Evolutionary conservation across 2,888 invertebrate genomes (phyloP).

Genomic region (Portevinia maculata): DNA sequence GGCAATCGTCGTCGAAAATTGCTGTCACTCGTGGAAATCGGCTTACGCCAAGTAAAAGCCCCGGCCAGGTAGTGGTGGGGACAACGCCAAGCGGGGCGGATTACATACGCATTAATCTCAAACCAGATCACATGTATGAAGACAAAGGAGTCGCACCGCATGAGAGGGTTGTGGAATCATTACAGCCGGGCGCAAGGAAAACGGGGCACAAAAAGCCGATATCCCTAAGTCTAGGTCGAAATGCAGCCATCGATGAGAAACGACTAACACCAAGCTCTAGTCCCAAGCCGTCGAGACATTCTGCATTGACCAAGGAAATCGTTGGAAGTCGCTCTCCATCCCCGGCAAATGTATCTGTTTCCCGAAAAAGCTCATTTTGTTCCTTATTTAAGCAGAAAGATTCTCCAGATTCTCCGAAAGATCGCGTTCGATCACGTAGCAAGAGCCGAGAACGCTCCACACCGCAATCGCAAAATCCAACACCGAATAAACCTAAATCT

Average conservation of each 20-base stretch:
- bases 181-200: constrained; percentile 78
- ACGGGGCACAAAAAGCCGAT: constrained; percentile 84
- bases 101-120: constrained; percentile 88
- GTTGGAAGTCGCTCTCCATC: constrained; percentile 86
- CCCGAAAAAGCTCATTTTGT: constrained; percentile 91
- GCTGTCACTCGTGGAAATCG: constrained; percentile 33
- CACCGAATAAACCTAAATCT: constrained; percentile 87
- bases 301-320: constrained; percentile 76
- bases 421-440: constrained; percentile 85
- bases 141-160: constrained; percentile 83
- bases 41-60: constrained; percentile 77
- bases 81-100: constrained; percentile 83
- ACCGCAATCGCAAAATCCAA: constrained; percentile 83
- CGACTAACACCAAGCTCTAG: constrained; percentile 84
- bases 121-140: constrained; percentile 89
- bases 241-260: constrained; percentile 80
- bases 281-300: constrained; percentile 82
- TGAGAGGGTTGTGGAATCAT: constrained; percentile 80
- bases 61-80: constrained; percentile 81
- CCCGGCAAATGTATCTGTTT: constrained; percentile 86
- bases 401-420: constrained; percentile 82
- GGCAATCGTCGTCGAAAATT: constrained; percentile 53
- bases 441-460: constrained; percentile 84
- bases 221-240: constrained; percentile 84
- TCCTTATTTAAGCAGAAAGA: constrained; percentile 90